Evolutionary conservation across 2,888 invertebrate species (phyloP).

Genomic region (Stenotaenia linearis): DNA sequence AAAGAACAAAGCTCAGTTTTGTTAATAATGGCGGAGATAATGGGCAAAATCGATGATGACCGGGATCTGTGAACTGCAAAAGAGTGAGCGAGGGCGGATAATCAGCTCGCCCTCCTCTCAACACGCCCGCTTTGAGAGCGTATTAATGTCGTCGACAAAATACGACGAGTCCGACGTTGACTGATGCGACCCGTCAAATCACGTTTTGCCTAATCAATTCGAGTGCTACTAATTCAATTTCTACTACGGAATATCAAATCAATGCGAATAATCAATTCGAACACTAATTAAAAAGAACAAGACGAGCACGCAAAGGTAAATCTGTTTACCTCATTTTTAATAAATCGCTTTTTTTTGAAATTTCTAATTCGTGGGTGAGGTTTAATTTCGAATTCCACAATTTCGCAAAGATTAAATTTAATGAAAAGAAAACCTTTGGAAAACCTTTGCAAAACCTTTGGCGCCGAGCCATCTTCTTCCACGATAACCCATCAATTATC

Average conservation of each 20-base stretch:
- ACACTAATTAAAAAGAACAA: no score
- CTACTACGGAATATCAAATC: no score
- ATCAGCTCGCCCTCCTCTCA: constrained; percentile 8
- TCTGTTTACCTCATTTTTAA: no score
- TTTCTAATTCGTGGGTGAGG: neutral
- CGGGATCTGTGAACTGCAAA: constrained; percentile 24
- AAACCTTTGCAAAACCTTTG: neutral
- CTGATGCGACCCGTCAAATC: no score
- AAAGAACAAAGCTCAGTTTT: neutral
- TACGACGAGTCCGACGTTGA: neutral
- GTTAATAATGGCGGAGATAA: constrained; percentile 27
- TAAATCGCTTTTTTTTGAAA: no score
- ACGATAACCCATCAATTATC: neutral
- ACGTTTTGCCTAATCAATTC: no score
- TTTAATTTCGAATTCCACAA: neutral
- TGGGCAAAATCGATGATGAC: constrained; percentile 17
- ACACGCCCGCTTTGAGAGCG: constrained; percentile 12
- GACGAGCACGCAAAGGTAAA: no score
- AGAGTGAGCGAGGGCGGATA: constrained; percentile 10
- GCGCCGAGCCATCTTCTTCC: neutral
- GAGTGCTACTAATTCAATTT: no score
- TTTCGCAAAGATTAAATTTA: neutral
- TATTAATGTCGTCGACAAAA: neutral
- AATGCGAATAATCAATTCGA: neutral
- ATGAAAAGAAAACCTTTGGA: no score